Evolutionary conservation across 2,113 vertebrate genomes (phyloP).

Genomic region (Sander vitreus): DNA sequence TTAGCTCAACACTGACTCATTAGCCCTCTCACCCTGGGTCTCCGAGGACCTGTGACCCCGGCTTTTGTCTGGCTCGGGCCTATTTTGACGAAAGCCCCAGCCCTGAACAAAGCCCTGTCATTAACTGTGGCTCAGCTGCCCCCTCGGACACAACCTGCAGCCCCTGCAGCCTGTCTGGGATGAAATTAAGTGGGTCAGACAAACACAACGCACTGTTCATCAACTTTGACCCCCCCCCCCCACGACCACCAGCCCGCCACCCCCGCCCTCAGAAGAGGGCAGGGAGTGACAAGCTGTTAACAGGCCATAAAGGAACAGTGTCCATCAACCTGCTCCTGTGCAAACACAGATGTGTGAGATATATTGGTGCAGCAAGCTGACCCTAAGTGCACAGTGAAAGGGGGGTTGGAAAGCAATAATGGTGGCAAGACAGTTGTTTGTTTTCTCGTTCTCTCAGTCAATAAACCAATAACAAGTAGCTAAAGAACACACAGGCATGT

Average conservation of each 20-base stretch:
- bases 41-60: slow-evolving; percentile 68
- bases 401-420: slow-evolving; percentile 45
- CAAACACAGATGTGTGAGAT: slow-evolving; percentile 57
- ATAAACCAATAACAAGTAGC: slow-evolving; percentile 66
- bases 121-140: slow-evolving; percentile 63
- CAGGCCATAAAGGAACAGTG: slow-evolving; percentile 16
- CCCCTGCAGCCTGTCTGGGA: slow-evolving; percentile 47
- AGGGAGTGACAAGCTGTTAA: slow-evolving; percentile 25
- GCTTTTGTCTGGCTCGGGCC: slow-evolving; percentile 62
- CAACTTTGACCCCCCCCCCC: slow-evolving; percentile 45
- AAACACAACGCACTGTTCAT: slow-evolving; percentile 43
- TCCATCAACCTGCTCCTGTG: slow-evolving; percentile 60
- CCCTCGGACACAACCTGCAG: slow-evolving; percentile 39
- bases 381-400: slow-evolving; percentile 4
- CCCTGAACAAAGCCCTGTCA: slow-evolving; percentile 70
- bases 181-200: slow-evolving; percentile 58
- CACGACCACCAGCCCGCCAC: neutral
- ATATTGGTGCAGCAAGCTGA: slow-evolving; percentile 9
- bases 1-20: slow-evolving; percentile 60
- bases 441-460: slow-evolving; percentile 57
- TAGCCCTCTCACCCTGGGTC: slow-evolving; percentile 61
- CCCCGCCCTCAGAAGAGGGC: neutral
- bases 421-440: slow-evolving; percentile 52
- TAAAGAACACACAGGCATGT: slow-evolving; percentile 53
- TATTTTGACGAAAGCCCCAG: slow-evolving; percentile 40